These are phyloP conservation scores for Apodemia mormo DNA, from an alignment of 2,888 invertebrate genomes.

Conservation along the genomic window DNA sequence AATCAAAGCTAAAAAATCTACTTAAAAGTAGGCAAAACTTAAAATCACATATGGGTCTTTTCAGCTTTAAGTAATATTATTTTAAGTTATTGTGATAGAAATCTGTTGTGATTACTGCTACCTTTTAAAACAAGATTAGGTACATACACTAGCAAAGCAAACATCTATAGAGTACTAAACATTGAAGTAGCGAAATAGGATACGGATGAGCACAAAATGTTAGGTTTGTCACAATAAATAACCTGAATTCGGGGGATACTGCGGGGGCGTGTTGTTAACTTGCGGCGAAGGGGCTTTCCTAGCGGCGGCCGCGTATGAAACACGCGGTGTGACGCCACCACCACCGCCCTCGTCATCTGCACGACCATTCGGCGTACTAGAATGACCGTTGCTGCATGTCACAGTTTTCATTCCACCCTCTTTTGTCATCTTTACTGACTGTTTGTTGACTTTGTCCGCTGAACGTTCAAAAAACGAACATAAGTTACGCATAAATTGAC, in stretches of 20 bases:
- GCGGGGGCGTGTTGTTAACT: constrained; percentile 56
- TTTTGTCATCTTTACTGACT: constrained; percentile 67
- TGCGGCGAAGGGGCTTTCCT: constrained; percentile 69
- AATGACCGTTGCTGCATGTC: constrained; percentile 67
- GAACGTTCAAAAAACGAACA: constrained; percentile 45
- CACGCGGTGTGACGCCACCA: constrained; percentile 55
- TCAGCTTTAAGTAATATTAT: not conserved
- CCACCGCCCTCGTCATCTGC: constrained; percentile 69
- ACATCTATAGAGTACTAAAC: constrained; percentile 7
- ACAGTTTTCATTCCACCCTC: constrained; percentile 57
- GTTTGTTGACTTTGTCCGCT: constrained; percentile 68
- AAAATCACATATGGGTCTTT: not conserved
- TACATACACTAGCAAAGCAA: constrained; percentile 19
- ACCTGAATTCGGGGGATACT: constrained; percentile 67
- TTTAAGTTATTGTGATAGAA: constrained; percentile 1
- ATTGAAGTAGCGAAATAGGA: constrained; percentile 10
- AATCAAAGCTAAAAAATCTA: not conserved
- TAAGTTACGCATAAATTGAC: constrained; percentile 15
- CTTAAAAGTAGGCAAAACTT: not conserved
- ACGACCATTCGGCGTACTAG: constrained; percentile 69
- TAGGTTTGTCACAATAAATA: constrained; percentile 26
- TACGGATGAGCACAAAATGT: constrained; percentile 16
- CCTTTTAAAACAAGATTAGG: not conserved
- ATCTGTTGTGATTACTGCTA: constrained; percentile 2
- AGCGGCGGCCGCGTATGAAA: constrained; percentile 73